Conservation (phyloP, 2,797 vertebrate genomes). For the Rallus crepitans region DNA sequence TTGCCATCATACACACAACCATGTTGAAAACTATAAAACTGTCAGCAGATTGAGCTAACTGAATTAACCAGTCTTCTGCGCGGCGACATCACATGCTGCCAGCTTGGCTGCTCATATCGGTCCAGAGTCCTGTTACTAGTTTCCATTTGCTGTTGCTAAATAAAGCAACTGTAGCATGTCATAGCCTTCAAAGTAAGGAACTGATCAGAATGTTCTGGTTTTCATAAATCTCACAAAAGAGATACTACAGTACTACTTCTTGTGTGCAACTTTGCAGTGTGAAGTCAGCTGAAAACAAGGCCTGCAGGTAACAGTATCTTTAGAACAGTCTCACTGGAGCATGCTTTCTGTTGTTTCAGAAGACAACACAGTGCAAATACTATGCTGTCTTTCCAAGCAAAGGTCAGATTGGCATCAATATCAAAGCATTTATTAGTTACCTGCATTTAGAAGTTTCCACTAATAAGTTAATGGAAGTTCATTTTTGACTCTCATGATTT, state of each 20-base stretch:
- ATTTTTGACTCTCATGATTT: neutral
- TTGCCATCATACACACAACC: neutral
- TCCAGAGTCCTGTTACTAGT: neutral
- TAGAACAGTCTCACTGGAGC: neutral
- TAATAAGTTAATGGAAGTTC: neutral
- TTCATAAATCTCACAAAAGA: neutral
- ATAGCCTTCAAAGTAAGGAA: neutral
- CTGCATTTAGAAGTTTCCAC: neutral
- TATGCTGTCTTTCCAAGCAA: neutral
- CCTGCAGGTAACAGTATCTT: neutral
- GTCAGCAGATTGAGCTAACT: neutral
- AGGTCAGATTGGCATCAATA: neutral
- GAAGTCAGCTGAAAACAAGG: neutral
- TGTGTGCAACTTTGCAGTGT: rapidly evolving
- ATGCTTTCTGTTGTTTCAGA: neutral
- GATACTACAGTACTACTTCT: neutral
- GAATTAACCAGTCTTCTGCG: neutral
- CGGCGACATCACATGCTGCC: neutral
- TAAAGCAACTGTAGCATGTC: neutral
- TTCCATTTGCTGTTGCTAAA: neutral
- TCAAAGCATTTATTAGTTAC: neutral
- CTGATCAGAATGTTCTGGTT: neutral
- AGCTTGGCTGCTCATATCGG: neutral
- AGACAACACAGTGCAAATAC: neutral
- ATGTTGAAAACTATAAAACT: neutral